Percentiles rank a stretch among this genome's conserved stretches.
Conservation (phyloP, 2,888 invertebrate genomes). For the Acronicta alni region DNA sequence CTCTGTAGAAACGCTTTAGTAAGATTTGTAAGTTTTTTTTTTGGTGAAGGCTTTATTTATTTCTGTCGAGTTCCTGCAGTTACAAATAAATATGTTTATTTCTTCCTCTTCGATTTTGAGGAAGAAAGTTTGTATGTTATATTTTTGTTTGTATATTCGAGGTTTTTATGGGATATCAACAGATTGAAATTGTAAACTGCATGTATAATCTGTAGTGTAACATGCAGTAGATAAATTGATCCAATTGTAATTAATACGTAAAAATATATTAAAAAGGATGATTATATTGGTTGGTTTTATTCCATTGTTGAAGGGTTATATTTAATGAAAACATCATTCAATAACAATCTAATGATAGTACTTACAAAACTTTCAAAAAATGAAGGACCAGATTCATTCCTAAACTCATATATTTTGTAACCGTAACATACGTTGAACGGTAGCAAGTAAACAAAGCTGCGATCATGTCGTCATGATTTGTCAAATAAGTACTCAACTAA, state of each 20-base stretch:
- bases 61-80: constrained; percentile 77
- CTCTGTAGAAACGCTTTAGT: constrained; percentile 79
- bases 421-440: constrained; percentile 9
- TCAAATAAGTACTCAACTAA: constrained; percentile 48
- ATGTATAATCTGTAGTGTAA: constrained; percentile 33
- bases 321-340: background rate
- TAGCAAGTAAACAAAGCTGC: constrained; percentile 34
- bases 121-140: constrained; percentile 50
- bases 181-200: constrained; percentile 22
- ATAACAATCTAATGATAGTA: too few species aligned
- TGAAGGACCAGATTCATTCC: too few species aligned
- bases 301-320: too few species aligned
- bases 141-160: constrained; percentile 18
- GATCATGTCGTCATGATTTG: constrained; percentile 44
- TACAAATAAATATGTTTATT: constrained; percentile 76
- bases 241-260: too few species aligned
- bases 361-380: too few species aligned
- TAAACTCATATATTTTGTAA: background rate
- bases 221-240: too few species aligned
- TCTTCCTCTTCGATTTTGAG: constrained; percentile 47
- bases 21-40: constrained; percentile 72
- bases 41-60: constrained; percentile 84
- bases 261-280: background rate
- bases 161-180: constrained; percentile 33
- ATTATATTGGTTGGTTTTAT: background rate